phyloP scores from a whole-genome alignment of 2,888 invertebrate species.

The Perithous albicinctus region DNA sequence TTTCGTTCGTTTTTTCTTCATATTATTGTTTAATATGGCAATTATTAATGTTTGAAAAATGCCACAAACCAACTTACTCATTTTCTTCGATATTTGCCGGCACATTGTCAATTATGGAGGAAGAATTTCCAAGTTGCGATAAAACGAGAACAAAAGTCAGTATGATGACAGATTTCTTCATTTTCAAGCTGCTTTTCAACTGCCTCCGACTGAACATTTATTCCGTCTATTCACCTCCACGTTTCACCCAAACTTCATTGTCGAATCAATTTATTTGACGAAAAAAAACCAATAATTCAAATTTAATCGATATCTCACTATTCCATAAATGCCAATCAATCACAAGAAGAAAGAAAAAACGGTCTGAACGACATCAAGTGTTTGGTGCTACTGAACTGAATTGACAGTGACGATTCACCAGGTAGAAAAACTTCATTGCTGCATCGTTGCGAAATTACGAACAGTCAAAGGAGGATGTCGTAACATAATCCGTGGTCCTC shows the following conservation, averaged over 20 bases:
- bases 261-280: background rate
- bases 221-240: conserved; percentile 13
- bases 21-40: background rate
- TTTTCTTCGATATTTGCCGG: background rate
- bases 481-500: conserved; percentile 35
- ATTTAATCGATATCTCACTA: conserved; percentile 1
- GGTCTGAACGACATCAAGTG: conserved; percentile 43
- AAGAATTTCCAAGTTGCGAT: conserved; percentile 17
- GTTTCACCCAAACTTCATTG: conserved; percentile 35
- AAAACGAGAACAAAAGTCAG: conserved; percentile 23
- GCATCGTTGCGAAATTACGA: conserved; percentile 67
- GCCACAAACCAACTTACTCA: conserved; percentile 40
- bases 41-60: background rate
- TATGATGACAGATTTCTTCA: conserved; percentile 38
- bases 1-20: background rate
- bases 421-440: conserved; percentile 66
- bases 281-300: background rate
- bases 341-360: conserved; percentile 53
- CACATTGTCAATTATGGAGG: background rate
- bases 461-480: conserved; percentile 64
- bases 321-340: conserved; percentile 1
- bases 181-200: conserved; percentile 10
- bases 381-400: conserved; percentile 41
- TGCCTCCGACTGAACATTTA: background rate
- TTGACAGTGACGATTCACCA: conserved; percentile 58